Evolutionary conservation across 2,888 invertebrate genomes (phyloP).

Genomic region (Erebia ligea): DNA sequence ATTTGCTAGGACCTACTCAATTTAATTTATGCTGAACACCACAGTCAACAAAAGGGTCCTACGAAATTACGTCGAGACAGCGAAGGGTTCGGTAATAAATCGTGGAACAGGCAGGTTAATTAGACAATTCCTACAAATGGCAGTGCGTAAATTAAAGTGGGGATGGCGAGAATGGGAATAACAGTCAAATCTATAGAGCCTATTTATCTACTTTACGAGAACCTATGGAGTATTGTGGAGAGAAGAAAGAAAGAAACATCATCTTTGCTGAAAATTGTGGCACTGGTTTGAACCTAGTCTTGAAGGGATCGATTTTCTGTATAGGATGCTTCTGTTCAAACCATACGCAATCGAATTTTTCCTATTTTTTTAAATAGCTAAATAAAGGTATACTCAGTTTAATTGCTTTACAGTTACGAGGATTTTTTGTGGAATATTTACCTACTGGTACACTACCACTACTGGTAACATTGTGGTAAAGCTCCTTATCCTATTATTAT

Average conservation of each 20-base stretch:
- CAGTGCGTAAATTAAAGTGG: conserved; percentile 63
- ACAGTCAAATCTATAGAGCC: conserved; percentile 33
- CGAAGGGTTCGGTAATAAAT: conserved; percentile 68
- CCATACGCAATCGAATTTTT: too few species aligned
- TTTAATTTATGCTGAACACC: conserved; percentile 41
- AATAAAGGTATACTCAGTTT: too few species aligned
- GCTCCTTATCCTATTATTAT: too few species aligned
- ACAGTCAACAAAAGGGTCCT: conserved; percentile 63
- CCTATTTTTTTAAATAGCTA: too few species aligned
- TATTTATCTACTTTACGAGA: not conserved
- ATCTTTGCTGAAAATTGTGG: too few species aligned
- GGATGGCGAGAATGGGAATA: conserved; percentile 49
- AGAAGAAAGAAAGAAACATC: not conserved
- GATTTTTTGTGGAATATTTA: too few species aligned
- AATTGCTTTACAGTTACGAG: too few species aligned
- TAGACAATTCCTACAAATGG: conserved; percentile 72
- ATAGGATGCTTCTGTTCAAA: too few species aligned
- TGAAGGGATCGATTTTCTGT: too few species aligned
- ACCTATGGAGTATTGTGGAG: not conserved
- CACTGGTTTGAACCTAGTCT: too few species aligned
- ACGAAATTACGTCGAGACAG: conserved; percentile 62
- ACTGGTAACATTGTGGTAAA: too few species aligned
- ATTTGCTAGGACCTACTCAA: conserved; percentile 40
- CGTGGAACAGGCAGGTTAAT: conserved; percentile 76
- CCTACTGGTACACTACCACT: too few species aligned